Evolutionary conservation across 2,888 invertebrate genomes (phyloP), one percentile per base, ranked within the genome.

Genomic region (Gryllus longicercus): DNA sequence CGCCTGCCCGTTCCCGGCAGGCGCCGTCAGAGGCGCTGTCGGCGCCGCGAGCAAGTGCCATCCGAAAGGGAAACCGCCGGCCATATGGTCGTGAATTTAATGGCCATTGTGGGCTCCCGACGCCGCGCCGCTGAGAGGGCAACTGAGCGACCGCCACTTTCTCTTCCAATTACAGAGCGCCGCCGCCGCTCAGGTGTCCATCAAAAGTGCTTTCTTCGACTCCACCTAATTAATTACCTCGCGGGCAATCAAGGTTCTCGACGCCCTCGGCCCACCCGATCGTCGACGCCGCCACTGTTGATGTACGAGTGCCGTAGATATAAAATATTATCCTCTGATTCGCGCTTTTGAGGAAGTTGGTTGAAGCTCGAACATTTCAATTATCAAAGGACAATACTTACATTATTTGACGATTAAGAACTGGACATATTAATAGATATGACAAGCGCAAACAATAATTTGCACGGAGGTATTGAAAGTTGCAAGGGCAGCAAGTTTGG

Each of bases 61-160:
- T 18, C 63, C 63, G 63, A 63, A n/a, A 63, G 63, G n/a, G 63
- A 63, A 63, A 63, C 63, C 63, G 63, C 5, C 63, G 63, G 12
- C 63, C 63, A 63, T 63, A 63, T 63, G 63, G 63, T 63, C 63
- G 63, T 63, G 63, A 63, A 63, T 63, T 63, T 63, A 63, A 63
- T 18, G 63, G 63, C 63, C 8, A 63, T 63, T 63, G 63, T 63
- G n/a, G 4, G 63, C 63, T 3, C 16, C 63, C 14, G 63, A 63
- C 63, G n/a, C 63, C 16, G 63, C 63, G 18, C 14, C 63, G 16
- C 63, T 14, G 63, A 18, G 63, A 14, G 63, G 63, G 63, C n/a
- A 8, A 63, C 63, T 8, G 63, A 10, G 16, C 63, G 63, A 10
- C 5, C 63, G 8, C 16, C 63, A 16, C 63, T 63, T 63, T 63